Evolutionary conservation across 2,113 vertebrate genomes (phyloP), one percentile per base, ranked within the genome.

Genomic region (Picathartes gymnocephalus): DNA sequence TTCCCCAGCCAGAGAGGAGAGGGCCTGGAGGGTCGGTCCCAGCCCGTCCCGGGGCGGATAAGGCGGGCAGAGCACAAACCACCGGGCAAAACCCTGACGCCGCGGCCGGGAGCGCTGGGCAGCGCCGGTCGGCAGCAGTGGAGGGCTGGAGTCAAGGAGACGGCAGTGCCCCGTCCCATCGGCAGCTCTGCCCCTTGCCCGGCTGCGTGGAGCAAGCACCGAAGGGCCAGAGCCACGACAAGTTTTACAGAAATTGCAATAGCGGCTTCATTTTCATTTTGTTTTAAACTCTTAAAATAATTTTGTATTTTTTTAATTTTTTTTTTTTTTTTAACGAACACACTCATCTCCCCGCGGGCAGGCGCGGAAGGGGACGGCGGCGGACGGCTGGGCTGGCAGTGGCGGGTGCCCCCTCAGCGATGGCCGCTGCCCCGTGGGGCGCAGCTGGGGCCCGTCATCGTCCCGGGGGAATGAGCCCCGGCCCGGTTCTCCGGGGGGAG

Each of bases 401-500:
- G 37, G 22, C 4, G 7, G 14, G 19, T 65, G 16, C 15, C 64
- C 35, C 1, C 6, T 64, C 54, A 37, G 50, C 24, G 1, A 30
- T 7, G 31, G 5, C 57, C n/a, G 4, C 66, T 53, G 66, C 20
- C 37, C 58, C 19, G 11, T 7, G 23, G 78, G 57, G 21, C 15
- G 24, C 74, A 80, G 72, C 58, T n/a, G 80, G 15, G 33, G 10
- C n/a, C 13, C 5, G 35, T 7, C 27, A 24, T 10, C 1, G 3
- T 19, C 61, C 57, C 3, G 1, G 21, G 27, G 23, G 3, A 42
- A 48, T 0, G 14, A 86, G 24, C 13, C 47, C 25, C 5, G 0
- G 11, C 39, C 5, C 51, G 5, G 8, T 5, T 50, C 48, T 35
- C 39, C 3, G 7, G 5, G 2, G 11, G 3, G 1, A 50, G 13